Percentiles rank a stretch among this genome's conserved stretches.
phyloP scores from a whole-genome alignment of 1,140 invertebrate genomes.

The Globodera rostochiensis region DNA sequence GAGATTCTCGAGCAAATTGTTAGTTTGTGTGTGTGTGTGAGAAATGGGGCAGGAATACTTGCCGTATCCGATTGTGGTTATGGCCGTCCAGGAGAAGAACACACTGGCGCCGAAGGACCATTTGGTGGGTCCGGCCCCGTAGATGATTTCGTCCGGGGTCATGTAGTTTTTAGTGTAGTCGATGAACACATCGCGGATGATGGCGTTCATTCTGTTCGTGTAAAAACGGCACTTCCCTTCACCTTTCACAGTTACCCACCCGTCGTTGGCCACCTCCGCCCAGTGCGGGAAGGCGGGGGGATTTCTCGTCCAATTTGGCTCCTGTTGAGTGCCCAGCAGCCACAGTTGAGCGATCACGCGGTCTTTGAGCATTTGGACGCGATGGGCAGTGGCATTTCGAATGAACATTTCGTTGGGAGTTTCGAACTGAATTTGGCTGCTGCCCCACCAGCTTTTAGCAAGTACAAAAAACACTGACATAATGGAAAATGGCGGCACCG shows the following conservation, averaged over 20 bases:
- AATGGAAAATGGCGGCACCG: constrained; percentile 62
- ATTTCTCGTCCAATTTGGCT: constrained; percentile 35
- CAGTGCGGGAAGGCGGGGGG: constrained; percentile 32
- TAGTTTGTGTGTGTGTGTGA: not conserved
- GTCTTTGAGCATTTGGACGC: constrained; percentile 54
- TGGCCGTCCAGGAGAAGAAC: constrained; percentile 65
- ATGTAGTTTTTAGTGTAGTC: constrained; percentile 65
- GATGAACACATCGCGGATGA: constrained; percentile 63
- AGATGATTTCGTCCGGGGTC: constrained; percentile 62
- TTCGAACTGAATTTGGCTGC: constrained; percentile 48
- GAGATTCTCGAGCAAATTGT: no score
- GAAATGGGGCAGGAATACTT: not conserved
- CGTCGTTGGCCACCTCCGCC: constrained; percentile 28
- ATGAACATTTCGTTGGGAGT: constrained; percentile 48
- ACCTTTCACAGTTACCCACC: not conserved
- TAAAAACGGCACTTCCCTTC: constrained; percentile 30
- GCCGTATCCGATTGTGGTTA: constrained; percentile 62
- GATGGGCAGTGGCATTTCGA: constrained; percentile 56
- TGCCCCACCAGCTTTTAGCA: not conserved
- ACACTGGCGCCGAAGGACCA: constrained; percentile 64
- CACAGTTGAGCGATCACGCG: constrained; percentile 55
- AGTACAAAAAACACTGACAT: constrained; percentile 45
- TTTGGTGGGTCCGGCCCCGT: constrained; percentile 58
- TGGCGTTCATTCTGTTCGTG: constrained; percentile 58
- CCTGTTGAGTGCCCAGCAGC: constrained; percentile 38